phyloP scores from a whole-genome alignment of 1,140 invertebrate genomes.

The Drosophila nikananu region DNA sequence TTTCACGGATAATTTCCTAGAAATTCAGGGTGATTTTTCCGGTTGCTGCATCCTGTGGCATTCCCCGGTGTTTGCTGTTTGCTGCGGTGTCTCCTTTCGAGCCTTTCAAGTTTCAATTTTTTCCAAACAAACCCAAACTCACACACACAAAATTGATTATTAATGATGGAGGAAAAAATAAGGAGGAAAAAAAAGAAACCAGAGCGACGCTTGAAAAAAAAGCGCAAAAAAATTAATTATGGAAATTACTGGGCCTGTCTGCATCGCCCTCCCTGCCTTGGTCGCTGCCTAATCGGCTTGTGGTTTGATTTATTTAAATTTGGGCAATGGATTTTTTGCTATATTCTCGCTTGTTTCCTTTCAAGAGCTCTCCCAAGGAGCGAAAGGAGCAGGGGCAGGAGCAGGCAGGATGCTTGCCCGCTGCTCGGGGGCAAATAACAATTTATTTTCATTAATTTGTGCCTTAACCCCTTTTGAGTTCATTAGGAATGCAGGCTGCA shows the following conservation, averaged over 20 bases:
- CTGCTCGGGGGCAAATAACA: conserved; percentile 63
- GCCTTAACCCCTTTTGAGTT: conserved; percentile 77
- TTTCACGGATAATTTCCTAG: conserved; percentile 6
- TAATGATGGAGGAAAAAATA: conserved; percentile 33
- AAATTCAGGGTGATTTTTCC: neutral
- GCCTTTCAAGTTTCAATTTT: conserved; percentile 21
- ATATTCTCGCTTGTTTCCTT: conserved; percentile 6
- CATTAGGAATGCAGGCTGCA: conserved; percentile 77
- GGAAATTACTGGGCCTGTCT: conserved; percentile 79
- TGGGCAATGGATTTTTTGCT: conserved; percentile 34
- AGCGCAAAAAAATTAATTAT: conserved; percentile 84
- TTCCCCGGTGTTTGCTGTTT: conserved; percentile 11
- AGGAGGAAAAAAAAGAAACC: conserved; percentile 1
- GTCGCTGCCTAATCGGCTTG: conserved; percentile 65
- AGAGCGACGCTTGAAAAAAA: conserved; percentile 32
- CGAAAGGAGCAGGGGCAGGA: neutral
- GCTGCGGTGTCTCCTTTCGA: conserved; percentile 26
- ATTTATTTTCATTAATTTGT: conserved; percentile 85
- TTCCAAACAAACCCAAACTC: conserved; percentile 21
- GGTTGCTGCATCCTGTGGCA: conserved; percentile 8
- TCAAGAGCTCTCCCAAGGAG: conserved; percentile 18
- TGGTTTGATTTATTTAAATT: conserved; percentile 79
- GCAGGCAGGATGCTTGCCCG: conserved; percentile 39
- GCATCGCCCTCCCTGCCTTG: conserved; percentile 1
- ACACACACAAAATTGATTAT: conserved; percentile 41